Evolutionary conservation across 2,113 vertebrate species (phyloP), one percentile per base, ranked within the genome.

Genomic region (Corvus hawaiiensis): DNA sequence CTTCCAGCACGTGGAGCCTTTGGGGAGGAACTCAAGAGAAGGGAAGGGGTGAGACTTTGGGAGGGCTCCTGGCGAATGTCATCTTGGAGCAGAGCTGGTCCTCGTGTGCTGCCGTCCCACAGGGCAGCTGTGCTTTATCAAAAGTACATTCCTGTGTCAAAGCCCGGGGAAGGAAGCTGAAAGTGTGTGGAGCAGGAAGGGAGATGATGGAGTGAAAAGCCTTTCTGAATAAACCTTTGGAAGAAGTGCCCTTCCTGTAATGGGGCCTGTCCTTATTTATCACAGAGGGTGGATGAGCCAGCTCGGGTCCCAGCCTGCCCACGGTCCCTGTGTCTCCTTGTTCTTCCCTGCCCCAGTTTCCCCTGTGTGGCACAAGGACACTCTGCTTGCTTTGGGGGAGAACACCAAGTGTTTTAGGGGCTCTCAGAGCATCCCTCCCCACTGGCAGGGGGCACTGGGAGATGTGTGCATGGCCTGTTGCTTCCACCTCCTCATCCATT

Each of bases 71-170:
- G 39, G 56, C 59, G 75, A 35, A 9, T 10, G 66, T 39, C 61
- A 19, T 9, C 41, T 66, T 0, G 0, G 64, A 62, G 66, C 41
- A 69, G 82, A 27, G 89, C 79, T 1, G 16, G 5, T 84, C 64
- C 55, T 81, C 0, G 1, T 0, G 2, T 92, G 78, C 93, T 68
- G 10, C 55, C 0, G 1, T 46, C 54, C 64, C 0, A 0, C 35
- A 4, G 55, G 3, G 6, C 0, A 1, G 28, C 79, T 83, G 87
- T 67, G 16, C 44, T 81, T 92, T 67, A 59, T 89, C 84, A 76
- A 21, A 61, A 91, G 41, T 30, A 12, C 81, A 81, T 96, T 96
- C 78, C 78, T 72, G n/a, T 83, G 82, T 84, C 89, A 52, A 8
- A 9, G 27, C 87, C 63, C 0, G 0, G 72, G 72, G 73, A 87